Evolutionary conservation across 1,140 invertebrate genomes (phyloP), one percentile per base, ranked within the genome.

Genomic region (Phenacoccus solenopsis): DNA sequence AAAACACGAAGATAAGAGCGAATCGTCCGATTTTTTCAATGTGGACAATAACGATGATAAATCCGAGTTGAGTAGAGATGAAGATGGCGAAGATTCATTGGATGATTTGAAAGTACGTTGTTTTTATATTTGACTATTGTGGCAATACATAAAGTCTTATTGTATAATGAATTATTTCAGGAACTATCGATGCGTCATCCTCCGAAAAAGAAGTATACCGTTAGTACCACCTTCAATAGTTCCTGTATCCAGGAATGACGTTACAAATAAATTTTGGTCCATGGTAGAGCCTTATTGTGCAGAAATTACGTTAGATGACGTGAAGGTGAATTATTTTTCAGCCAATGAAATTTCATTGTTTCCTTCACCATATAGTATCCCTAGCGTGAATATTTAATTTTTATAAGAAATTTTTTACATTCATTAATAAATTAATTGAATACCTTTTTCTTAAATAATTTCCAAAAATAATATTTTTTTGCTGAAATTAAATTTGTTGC

Each of bases 181-280:
- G 59, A 64, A 24, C 25, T 64, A 10, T 25, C 21, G 4, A 4
- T 20, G 2, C 21, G 59, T 25, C 21, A 64, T 64, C 59, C 59
- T 3, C 59, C 59, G 1, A n/a, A 56, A 27, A 56, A 70, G 64
- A 49, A 70, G 69, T 69, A 82, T 84, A 28, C 83, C 86, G 0
- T 86, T 86, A 74, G 79, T 85, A 5, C 87, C 89, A 75, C 77
- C 85, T 22, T 83, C 84, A 20, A 85, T 86, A 74, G 80, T 88
- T 30, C 78, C 84, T 32, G 76, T 89, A 70, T 88, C 89, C 10
- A 92, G 93, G 78, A 95, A 96, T 79, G 94, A 97, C 80, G 91
- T 90, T 69, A 91, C 93, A 1, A 93, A 95, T 76, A 90, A 94
- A 79, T 98, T 98, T 82, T 98, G 94, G 94, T 85, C 89, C 35